phyloP scores from a whole-genome alignment of 1,140 invertebrate genomes.

The Nasonia vitripennis region DNA sequence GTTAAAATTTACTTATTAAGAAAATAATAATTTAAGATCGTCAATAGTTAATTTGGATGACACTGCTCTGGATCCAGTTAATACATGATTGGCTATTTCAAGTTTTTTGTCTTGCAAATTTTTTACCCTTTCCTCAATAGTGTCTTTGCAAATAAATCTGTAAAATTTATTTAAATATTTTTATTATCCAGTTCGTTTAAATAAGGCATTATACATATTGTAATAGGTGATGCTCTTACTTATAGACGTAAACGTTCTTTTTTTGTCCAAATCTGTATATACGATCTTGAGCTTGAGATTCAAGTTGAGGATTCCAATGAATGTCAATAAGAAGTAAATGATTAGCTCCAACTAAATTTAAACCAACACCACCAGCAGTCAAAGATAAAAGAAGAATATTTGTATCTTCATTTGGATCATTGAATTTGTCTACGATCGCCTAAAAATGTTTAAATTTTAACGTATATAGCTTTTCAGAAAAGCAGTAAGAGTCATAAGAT shows the following conservation, averaged over 20 bases:
- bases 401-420: constrained; percentile 73
- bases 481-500: neutral
- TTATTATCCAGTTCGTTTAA: neutral
- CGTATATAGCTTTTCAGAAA: neutral
- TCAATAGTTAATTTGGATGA: constrained; percentile 83
- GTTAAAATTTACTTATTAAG: constrained; percentile 35
- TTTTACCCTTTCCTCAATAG: constrained; percentile 90
- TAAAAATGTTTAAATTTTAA: constrained; percentile 27
- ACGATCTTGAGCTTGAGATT: constrained; percentile 93
- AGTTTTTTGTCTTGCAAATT: constrained; percentile 87
- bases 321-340: constrained; percentile 92
- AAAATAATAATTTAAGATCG: constrained; percentile 79
- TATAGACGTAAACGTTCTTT: constrained; percentile 88
- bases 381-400: constrained; percentile 88
- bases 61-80: constrained; percentile 79
- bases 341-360: constrained; percentile 93
- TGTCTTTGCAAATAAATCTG: constrained; percentile 88
- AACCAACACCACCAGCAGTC: constrained; percentile 91
- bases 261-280: constrained; percentile 93
- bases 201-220: neutral
- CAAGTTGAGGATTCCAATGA: constrained; percentile 97
- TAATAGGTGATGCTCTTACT: constrained; percentile 74
- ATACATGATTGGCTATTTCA: constrained; percentile 84
- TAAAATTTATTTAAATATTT: constrained; percentile 56
- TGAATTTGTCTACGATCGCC: constrained; percentile 76